Evolutionary conservation across 2,113 vertebrate species (phyloP).

Genomic region (Thamnaconus septentrionalis): DNA sequence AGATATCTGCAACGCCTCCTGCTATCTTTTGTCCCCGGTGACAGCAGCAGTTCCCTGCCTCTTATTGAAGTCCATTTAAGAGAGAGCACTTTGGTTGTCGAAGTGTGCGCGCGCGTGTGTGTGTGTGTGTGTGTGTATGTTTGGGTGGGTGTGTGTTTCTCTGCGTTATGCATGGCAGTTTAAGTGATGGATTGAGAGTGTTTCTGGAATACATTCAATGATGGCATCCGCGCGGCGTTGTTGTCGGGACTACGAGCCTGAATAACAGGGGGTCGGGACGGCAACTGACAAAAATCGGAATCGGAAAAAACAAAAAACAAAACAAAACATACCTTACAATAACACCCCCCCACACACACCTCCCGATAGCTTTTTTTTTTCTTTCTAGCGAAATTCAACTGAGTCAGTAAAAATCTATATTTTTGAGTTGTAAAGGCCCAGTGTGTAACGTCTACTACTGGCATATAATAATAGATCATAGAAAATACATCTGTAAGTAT

Average conservation of each 20-base stretch:
- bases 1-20: constrained; percentile 56
- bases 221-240: constrained; percentile 41
- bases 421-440: too few relatives aligned
- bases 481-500: too few relatives aligned
- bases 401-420: too few relatives aligned
- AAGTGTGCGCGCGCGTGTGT: constrained; percentile 60
- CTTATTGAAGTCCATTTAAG: constrained; percentile 74
- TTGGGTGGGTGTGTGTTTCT: constrained; percentile 32
- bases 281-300: constrained; percentile 1
- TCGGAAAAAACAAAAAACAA: constrained; percentile 21
- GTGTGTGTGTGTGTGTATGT: constrained; percentile 15
- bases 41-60: constrained; percentile 62
- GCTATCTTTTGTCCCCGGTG: constrained; percentile 60
- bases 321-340: constrained; percentile 8
- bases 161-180: constrained; percentile 50
- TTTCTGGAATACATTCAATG: constrained; percentile 74
- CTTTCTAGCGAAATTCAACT: too few relatives aligned
- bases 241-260: constrained; percentile 44
- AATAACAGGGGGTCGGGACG: constrained; percentile 24
- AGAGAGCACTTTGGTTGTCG: constrained; percentile 84
- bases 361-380: too few relatives aligned
- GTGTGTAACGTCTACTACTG: too few relatives aligned
- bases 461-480: too few relatives aligned
- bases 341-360: too few relatives aligned
- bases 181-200: constrained; percentile 51